Evolutionary conservation across 2,113 vertebrate genomes (phyloP).

Genomic region (Eubucco bourcierii): DNA sequence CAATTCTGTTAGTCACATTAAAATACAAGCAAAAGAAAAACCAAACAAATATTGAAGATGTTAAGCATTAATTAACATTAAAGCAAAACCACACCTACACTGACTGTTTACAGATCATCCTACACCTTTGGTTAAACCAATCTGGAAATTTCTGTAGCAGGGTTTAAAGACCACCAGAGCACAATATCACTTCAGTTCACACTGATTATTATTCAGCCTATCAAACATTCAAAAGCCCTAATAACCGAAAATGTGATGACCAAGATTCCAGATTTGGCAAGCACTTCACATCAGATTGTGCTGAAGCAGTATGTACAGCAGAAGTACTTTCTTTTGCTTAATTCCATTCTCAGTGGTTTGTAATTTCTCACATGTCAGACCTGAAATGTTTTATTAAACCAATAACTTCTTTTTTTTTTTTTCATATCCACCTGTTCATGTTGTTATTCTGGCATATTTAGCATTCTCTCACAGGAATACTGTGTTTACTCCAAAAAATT

Average conservation of each 20-base stretch:
- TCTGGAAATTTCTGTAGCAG: not conserved
- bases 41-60: not conserved
- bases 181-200: not conserved
- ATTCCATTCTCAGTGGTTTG: not conserved
- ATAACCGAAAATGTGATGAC: not conserved
- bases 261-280: not conserved
- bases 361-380: not conserved
- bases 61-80: not conserved
- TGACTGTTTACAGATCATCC: not conserved
- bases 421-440: not conserved
- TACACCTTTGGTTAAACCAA: not conserved
- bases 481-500: not conserved
- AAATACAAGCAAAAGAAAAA: not conserved
- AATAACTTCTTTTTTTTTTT: not conserved
- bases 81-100: not conserved
- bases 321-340: not conserved
- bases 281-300: not conserved
- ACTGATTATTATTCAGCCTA: not conserved
- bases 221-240: not conserved
- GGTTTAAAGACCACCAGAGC: not conserved
- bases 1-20: constrained; percentile 79
- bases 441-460: not conserved
- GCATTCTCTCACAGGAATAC: not conserved
- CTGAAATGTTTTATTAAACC: not conserved
- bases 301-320: not conserved